These are phyloP conservation scores for Parelbella ahira DNA, from an alignment of 2,888 invertebrate species.

Conservation along the genomic window DNA sequence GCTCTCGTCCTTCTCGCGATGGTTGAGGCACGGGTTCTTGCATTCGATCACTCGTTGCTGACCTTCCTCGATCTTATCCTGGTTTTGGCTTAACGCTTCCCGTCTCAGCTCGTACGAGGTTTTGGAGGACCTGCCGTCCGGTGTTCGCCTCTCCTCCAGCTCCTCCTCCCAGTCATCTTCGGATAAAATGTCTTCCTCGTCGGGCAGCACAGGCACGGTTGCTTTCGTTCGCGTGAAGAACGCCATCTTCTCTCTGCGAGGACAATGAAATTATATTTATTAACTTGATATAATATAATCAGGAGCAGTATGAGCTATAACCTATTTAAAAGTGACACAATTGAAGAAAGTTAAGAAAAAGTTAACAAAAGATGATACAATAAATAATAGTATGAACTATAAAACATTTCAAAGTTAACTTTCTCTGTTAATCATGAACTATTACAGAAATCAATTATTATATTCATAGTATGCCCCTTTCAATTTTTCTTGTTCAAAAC, in stretches of 20 bases:
- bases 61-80: slow-evolving; percentile 12
- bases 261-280: too few species aligned
- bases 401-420: too few species aligned
- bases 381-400: too few species aligned
- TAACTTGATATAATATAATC: too few species aligned
- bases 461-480: too few species aligned
- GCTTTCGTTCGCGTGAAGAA: slow-evolving; percentile 93
- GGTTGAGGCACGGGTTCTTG: slow-evolving; percentile 45
- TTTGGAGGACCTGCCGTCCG: slow-evolving; percentile 70
- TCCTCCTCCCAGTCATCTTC: slow-evolving; percentile 75
- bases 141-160: slow-evolving; percentile 64
- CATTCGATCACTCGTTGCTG: slow-evolving; percentile 53
- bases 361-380: too few species aligned
- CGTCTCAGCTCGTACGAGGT: slow-evolving; percentile 56
- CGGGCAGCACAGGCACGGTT: slow-evolving; percentile 87
- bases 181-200: slow-evolving; percentile 78
- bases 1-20: slow-evolving; percentile 1
- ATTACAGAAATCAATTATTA: too few species aligned
- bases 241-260: slow-evolving; percentile 95
- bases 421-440: too few species aligned
- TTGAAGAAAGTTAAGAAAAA: too few species aligned
- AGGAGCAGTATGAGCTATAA: too few species aligned
- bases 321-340: too few species aligned
- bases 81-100: slow-evolving; percentile 11
- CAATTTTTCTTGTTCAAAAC: too few species aligned